Evolutionary conservation across 1,140 invertebrate genomes (phyloP).

Genomic region (Tribolium castaneum): DNA sequence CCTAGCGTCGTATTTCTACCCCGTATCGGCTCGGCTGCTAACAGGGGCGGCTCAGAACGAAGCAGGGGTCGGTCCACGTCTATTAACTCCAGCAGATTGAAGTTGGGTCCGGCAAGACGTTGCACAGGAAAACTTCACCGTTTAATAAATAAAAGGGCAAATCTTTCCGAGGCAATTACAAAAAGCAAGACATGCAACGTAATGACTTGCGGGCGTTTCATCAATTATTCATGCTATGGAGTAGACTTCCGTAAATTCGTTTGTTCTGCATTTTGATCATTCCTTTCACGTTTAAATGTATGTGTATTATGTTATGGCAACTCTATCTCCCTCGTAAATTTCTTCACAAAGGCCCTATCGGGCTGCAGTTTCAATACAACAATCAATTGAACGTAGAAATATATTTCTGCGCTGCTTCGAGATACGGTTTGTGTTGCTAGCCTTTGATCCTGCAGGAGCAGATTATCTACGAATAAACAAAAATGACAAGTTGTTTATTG

Average conservation of each 20-base stretch:
- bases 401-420: slow-evolving; percentile 1
- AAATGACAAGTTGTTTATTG: no score
- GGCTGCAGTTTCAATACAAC: slow-evolving; percentile 17
- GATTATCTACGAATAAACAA: not conserved
- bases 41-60: slow-evolving; percentile 31
- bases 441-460: not conserved
- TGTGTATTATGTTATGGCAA: slow-evolving; percentile 7
- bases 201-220: not conserved
- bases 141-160: slow-evolving; percentile 10
- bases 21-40: slow-evolving; percentile 24
- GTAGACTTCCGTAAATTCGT: not conserved
- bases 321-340: slow-evolving; percentile 29
- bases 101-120: slow-evolving; percentile 25
- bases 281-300: slow-evolving; percentile 20
- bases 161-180: not conserved
- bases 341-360: slow-evolving; percentile 18
- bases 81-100: slow-evolving; percentile 32
- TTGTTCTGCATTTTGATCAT: slow-evolving; percentile 28
- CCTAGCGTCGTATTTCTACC: slow-evolving; percentile 24
- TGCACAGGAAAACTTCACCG: slow-evolving; percentile 3
- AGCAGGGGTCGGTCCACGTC: slow-evolving; percentile 26
- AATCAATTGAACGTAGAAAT: slow-evolving; percentile 7
- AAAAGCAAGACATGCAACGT: not conserved
- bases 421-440: not conserved
- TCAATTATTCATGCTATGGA: slow-evolving; percentile 15